Percentiles rank a stretch among this genome's conserved stretches.
Conservation (phyloP, 1,140 invertebrate species). For the Macrotrachela quadricornifera region DNA sequence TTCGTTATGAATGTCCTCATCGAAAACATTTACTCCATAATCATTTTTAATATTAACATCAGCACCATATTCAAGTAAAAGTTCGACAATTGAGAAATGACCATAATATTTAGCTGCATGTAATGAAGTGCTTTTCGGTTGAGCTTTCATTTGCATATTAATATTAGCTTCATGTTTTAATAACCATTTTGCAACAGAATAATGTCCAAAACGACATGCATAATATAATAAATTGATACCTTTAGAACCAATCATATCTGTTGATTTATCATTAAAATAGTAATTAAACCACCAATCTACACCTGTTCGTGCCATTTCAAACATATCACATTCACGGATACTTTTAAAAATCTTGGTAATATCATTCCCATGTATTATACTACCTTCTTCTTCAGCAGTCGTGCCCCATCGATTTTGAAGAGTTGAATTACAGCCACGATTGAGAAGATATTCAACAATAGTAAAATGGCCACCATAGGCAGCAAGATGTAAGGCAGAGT, state of each 20-base stretch:
- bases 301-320: too few relatives aligned
- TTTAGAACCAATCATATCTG: too few relatives aligned
- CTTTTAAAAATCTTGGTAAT: too few relatives aligned
- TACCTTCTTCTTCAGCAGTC: too few relatives aligned
- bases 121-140: conserved; percentile 57
- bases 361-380: too few relatives aligned
- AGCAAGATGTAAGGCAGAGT: conserved; percentile 2
- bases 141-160: not conserved
- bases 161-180: not conserved
- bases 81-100: conserved; percentile 48
- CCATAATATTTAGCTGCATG: conserved; percentile 67
- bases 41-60: conserved; percentile 48
- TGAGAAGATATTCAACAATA: conserved; percentile 7
- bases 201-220: conserved; percentile 3
- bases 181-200: not conserved
- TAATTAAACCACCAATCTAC: too few relatives aligned
- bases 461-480: not conserved
- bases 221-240: not conserved
- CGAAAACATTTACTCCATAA: too few relatives aligned
- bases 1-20: too few relatives aligned
- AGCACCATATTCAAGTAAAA: conserved; percentile 52
- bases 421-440: too few relatives aligned
- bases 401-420: too few relatives aligned
- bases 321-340: too few relatives aligned
- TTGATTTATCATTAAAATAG: too few relatives aligned